These are phyloP conservation scores for Riparia riparia DNA, from an alignment of 2,113 vertebrate genomes.

Conservation along the genomic window DNA sequence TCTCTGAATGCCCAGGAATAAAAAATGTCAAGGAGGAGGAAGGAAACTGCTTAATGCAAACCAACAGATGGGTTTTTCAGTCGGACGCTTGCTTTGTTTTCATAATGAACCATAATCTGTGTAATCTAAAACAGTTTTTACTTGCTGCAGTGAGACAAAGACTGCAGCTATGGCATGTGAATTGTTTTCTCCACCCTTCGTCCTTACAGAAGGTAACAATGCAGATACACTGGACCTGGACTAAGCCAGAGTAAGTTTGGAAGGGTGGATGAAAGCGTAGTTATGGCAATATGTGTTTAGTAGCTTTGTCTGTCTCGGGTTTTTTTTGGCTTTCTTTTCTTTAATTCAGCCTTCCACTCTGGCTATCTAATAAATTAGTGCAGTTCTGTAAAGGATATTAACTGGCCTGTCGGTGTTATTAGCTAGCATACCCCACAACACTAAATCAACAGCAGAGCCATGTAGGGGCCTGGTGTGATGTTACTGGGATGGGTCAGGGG, in stretches of 20 bases:
- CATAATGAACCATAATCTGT: conserved; percentile 44
- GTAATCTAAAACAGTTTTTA: conserved; percentile 40
- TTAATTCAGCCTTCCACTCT: neutral
- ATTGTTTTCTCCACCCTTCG: neutral
- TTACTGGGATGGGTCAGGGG: neutral
- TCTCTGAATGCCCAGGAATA: conserved; percentile 18
- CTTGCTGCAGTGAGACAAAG: conserved; percentile 23
- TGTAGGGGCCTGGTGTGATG: too few species aligned
- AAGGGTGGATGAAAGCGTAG: neutral
- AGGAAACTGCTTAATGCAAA: conserved; percentile 18
- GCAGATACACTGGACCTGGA: neutral
- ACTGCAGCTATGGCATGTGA: neutral
- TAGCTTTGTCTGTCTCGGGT: neutral
- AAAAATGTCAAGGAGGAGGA: neutral
- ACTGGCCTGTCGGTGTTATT: neutral
- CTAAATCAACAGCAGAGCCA: neutral
- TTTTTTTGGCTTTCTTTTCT: neutral
- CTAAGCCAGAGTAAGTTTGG: neutral
- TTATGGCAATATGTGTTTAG: neutral
- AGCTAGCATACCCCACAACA: neutral
- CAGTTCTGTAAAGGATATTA: neutral
- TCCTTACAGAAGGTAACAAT: accelerated
- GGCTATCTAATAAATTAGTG: neutral
- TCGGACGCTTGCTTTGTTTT: conserved; percentile 49
- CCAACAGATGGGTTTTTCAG: conserved; percentile 40